These are phyloP conservation scores for Echiichthys vipera DNA, from an alignment of 2,797 vertebrate genomes.

Conservation along the genomic window DNA sequence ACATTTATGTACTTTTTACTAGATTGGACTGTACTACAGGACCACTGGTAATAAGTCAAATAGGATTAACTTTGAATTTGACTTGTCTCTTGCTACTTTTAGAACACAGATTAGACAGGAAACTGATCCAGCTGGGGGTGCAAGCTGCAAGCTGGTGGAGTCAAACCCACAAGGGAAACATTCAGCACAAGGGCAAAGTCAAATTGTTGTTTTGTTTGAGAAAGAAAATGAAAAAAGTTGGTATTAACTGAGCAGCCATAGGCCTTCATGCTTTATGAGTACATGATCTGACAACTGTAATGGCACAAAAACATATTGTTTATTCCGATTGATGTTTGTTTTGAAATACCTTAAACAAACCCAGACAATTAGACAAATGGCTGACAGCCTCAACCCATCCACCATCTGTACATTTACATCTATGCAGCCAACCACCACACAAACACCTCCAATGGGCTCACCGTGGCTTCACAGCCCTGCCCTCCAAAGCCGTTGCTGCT, in stretches of 20 bases:
- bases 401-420: background rate
- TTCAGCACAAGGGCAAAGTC: background rate
- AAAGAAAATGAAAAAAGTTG: background rate
- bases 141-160: background rate
- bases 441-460: slow-evolving; percentile 69
- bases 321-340: background rate
- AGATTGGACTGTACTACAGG: background rate
- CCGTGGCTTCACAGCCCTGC: slow-evolving; percentile 94
- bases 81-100: background rate
- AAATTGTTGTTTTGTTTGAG: background rate
- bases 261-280: background rate
- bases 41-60: background rate
- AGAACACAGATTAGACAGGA: slow-evolving; percentile 8
- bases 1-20: background rate
- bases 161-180: background rate
- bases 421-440: background rate
- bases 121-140: background rate
- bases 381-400: background rate
- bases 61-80: slow-evolving; percentile 13
- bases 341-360: background rate
- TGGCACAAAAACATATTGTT: background rate
- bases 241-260: background rate
- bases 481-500: slow-evolving; percentile 92
- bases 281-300: background rate
- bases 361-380: background rate